Base-by-base conservation (phyloP, 2,797 vertebrate genomes). In the Erpetoichthys calabaricus region DNA sequence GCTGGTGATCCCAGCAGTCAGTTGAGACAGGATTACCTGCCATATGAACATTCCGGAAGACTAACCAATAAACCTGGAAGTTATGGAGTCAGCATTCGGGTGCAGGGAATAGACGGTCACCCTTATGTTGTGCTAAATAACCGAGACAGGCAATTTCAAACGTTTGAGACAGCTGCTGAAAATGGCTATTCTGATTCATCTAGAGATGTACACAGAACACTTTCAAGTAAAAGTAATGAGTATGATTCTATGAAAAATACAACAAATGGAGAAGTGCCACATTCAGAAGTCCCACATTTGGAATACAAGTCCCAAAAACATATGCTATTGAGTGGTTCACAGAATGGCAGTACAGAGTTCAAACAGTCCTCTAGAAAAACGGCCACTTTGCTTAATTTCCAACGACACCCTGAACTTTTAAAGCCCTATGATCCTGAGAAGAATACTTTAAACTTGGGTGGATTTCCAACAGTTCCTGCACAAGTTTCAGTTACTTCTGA, bases 41-140 rank as follows among this genome's bases (percentile, higher is more conserved):
- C 87, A 65, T 69, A 71, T 47, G 65, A 79, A 47, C 84, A 78
- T 54, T 10, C 68, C 3, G 71, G 80, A 66, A 83, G 71, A 66
- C 64, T 67, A 1, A 80, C 69, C 61, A 76, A 83, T 25, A 87
- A 81, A 73, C 59, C 61, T 0, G 91, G 96, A 4, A 80, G 86
- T 64, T 99, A 99, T 0, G 96, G 96, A 45, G 94, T 99, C 68
- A 97, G 92, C 69, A 97, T 99, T 69, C 83, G 94, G 57, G 94
- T 99, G 41, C 94, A 97, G 74, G 96, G 96, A n/a, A 98, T 98
- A 2, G 93, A 90, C 56, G 96, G 96, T 44, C 96, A 99, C 68
- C 94, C 96, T 1, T 99, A 97, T 55, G 92, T 99, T 3, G 92
- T 99, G 51, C 86, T 99, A 59, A 98, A 99, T 74, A 98, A 97